Conservation (phyloP, 2,888 invertebrate genomes). For the Hyles lineata region DNA sequence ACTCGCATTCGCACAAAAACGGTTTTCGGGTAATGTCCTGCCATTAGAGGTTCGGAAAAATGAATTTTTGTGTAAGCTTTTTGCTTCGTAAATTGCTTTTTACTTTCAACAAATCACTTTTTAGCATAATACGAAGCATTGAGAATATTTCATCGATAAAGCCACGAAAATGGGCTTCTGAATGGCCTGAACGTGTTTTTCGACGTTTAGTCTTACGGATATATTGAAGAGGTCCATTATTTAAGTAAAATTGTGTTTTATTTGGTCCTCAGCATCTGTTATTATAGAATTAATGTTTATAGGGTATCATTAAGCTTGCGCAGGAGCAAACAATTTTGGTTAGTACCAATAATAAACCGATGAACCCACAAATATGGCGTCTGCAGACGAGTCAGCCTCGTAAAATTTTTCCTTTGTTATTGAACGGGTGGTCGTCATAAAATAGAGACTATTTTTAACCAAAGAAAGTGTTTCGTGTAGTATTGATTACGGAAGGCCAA, state of each 20-base stretch:
- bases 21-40: constrained; percentile 73
- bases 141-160: constrained; percentile 47
- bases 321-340: constrained; percentile 53
- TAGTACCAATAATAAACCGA: constrained; percentile 55
- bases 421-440: constrained; percentile 76
- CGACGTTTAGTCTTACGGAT: constrained; percentile 34
- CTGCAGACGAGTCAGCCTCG: constrained; percentile 52
- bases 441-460: constrained; percentile 77
- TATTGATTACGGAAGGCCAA: constrained; percentile 64
- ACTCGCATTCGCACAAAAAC: constrained; percentile 69
- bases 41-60: constrained; percentile 74
- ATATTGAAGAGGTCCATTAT: constrained; percentile 18
- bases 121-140: constrained; percentile 49
- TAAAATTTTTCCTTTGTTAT: constrained; percentile 75
- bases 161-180: constrained; percentile 42
- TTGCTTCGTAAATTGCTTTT: constrained; percentile 54
- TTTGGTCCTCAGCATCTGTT: constrained; percentile 4
- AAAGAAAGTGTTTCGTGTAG: constrained; percentile 71
- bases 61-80: constrained; percentile 63
- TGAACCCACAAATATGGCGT: constrained; percentile 56
- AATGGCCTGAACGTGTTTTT: constrained; percentile 47
- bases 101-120: constrained; percentile 50
- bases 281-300: constrained; percentile 48
- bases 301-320: constrained; percentile 44
- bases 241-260: constrained; percentile 13